Conservation (phyloP, 1,140 invertebrate species). For the Aphidius gifuensis region DNA sequence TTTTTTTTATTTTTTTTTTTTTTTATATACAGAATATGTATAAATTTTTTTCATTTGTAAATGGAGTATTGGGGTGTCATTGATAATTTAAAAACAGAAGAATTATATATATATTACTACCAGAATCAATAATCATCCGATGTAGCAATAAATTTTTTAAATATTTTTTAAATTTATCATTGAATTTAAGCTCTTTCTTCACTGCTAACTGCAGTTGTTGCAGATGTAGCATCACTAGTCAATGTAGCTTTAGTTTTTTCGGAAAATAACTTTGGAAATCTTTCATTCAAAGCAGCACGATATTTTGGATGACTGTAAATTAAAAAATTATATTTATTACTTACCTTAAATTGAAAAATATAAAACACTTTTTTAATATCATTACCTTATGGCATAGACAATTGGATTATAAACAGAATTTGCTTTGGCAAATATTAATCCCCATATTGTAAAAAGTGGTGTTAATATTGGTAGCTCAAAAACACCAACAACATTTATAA, state of each 20-base stretch:
- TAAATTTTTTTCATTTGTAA: too few species aligned
- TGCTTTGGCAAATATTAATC: conserved; percentile 59
- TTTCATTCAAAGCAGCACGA: conserved; percentile 54
- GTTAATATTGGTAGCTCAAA: conserved; percentile 63
- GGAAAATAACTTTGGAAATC: conserved; percentile 12
- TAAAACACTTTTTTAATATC: neutral
- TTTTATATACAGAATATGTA: too few species aligned
- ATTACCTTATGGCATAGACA: conserved; percentile 51
- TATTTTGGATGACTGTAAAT: conserved; percentile 62
- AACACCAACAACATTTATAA: conserved; percentile 69
- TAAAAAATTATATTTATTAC: neutral
- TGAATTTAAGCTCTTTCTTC: conserved; percentile 55
- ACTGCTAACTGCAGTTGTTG: conserved; percentile 22
- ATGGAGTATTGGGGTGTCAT: too few species aligned
- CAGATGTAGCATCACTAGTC: conserved; percentile 25
- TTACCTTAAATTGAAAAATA: neutral
- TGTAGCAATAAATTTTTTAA: too few species aligned
- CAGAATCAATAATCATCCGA: too few species aligned
- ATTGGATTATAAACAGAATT: conserved; percentile 54
- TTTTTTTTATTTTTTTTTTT: too few species aligned
- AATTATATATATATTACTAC: too few species aligned
- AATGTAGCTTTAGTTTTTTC: conserved; percentile 3
- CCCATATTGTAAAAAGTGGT: conserved; percentile 65
- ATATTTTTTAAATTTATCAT: too few species aligned
- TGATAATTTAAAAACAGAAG: too few species aligned